Conservation (phyloP, 2,888 invertebrate genomes). For the Amitus sp. region DNA sequence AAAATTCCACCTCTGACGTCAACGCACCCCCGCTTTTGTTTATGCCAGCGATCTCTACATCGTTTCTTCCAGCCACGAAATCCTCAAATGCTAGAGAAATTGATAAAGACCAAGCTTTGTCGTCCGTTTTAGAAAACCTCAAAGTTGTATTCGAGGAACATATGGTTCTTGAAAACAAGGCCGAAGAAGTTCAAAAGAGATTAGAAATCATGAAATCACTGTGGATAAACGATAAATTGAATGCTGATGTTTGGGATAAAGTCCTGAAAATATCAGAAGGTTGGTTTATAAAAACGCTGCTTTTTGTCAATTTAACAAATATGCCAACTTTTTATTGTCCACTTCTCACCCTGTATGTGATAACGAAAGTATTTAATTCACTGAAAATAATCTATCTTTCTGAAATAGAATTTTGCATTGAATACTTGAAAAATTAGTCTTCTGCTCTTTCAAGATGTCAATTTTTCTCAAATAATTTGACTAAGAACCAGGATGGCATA, state of each 20-base stretch:
- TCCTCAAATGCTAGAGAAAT: conserved; percentile 22
- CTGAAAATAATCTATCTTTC: no score
- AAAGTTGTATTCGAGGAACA: conserved; percentile 43
- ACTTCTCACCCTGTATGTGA: no score
- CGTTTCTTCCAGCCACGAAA: conserved; percentile 45
- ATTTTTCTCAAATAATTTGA: no score
- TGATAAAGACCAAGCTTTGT: conserved; percentile 47
- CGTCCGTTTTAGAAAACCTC: conserved; percentile 47
- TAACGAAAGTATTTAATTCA: no score
- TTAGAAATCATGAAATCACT: conserved; percentile 69
- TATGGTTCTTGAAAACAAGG: conserved; percentile 38
- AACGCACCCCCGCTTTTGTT: conserved; percentile 47
- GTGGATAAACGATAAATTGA: conserved; percentile 71
- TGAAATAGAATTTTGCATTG: no score
- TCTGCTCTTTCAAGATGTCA: no score
- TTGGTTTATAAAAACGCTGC: conserved; percentile 56
- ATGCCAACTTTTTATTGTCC: no score
- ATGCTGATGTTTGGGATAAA: conserved; percentile 65
- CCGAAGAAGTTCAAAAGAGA: conserved; percentile 69
- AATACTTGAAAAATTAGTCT: no score
- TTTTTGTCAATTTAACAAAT: no score
- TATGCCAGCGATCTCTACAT: conserved; percentile 37
- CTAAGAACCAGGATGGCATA: no score
- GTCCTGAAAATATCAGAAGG: conserved; percentile 70
- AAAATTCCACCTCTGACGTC: conserved; percentile 16